Percentiles rank a stretch among this genome's conserved stretches.
phyloP scores from a whole-genome alignment of 2,113 vertebrate species.

The Grallaria varia region DNA sequence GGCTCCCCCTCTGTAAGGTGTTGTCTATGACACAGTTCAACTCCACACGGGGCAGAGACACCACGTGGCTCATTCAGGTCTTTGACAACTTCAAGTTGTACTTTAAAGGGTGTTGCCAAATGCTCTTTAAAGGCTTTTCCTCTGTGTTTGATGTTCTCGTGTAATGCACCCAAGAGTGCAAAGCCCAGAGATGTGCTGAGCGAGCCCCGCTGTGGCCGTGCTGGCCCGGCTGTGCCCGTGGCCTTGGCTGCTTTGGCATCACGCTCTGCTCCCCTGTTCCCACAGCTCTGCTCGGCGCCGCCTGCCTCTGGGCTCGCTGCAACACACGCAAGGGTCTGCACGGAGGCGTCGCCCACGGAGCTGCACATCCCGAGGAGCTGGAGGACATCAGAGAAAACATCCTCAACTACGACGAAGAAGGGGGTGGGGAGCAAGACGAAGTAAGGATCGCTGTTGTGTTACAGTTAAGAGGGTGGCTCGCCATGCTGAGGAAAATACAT shows the following conservation, averaged over 20 bases:
- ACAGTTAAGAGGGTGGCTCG: background rate
- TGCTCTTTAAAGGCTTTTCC: background rate
- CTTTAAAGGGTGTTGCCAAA: background rate
- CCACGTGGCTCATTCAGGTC: background rate
- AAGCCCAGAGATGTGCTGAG: background rate
- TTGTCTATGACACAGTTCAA: background rate
- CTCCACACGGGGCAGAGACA: background rate
- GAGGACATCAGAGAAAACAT: constrained; percentile 89
- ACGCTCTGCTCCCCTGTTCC: constrained; percentile 48
- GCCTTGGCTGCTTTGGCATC: background rate
- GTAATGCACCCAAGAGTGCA: background rate
- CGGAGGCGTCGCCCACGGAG: constrained; percentile 74
- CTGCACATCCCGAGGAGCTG: constrained; percentile 79
- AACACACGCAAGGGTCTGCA: constrained; percentile 76
- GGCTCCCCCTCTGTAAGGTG: background rate
- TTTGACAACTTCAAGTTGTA: background rate
- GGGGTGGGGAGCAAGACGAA: constrained; percentile 88
- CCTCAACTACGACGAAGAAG: constrained; percentile 89
- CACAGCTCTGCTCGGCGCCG: constrained; percentile 80
- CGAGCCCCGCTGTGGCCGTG: background rate
- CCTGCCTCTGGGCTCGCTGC: constrained; percentile 81
- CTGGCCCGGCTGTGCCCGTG: background rate
- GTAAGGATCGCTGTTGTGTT: constrained; percentile 54
- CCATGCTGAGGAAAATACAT: background rate
- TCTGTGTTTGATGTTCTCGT: background rate